These are phyloP conservation scores for Herpetotheres cachinnans DNA, from an alignment of 2,113 vertebrate genomes.

Conservation along the genomic window DNA sequence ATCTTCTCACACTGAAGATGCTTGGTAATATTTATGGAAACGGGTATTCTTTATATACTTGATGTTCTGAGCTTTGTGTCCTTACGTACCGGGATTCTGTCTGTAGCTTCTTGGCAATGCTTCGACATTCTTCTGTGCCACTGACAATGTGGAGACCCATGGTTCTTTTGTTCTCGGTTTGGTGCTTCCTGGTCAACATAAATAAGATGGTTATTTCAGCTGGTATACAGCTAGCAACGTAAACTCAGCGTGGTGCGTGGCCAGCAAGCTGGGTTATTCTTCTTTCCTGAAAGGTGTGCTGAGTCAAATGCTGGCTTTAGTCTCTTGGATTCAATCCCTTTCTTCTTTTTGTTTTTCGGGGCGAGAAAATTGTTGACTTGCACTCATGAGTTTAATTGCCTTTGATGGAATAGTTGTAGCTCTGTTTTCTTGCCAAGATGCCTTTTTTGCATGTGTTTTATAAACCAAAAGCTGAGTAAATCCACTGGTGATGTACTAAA, in stretches of 20 bases:
- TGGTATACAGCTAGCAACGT: neutral
- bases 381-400: neutral
- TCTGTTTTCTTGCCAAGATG: neutral
- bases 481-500: neutral
- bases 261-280: neutral
- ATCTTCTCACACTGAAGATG: neutral
- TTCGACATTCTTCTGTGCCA: neutral
- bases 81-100: neutral
- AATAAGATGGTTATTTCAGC: neutral
- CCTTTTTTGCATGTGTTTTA: neutral
- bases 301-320: neutral
- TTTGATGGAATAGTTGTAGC: neutral
- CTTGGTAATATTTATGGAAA: neutral
- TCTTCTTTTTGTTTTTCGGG: neutral
- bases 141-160: neutral
- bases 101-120: neutral
- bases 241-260: neutral
- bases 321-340: neutral
- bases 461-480: neutral
- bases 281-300: neutral
- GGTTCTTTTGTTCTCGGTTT: neutral
- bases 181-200: neutral
- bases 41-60: fast-evolving
- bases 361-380: neutral
- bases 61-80: fast-evolving